Evolutionary conservation across 2,888 invertebrate species (phyloP).

Genomic region (Deilephila elpenor): DNA sequence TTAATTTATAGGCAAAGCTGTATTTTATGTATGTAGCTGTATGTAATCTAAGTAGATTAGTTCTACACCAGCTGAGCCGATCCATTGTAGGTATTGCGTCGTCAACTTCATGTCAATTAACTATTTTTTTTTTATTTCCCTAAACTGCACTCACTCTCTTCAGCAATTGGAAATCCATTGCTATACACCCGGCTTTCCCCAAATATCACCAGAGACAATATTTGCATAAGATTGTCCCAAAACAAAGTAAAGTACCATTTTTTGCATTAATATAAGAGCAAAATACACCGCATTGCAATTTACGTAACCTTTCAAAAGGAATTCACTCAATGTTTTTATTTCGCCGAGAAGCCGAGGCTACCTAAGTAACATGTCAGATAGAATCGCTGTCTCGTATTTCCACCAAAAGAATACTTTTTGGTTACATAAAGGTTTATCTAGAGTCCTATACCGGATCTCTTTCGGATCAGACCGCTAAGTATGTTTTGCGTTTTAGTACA

Average conservation of each 20-base stretch:
- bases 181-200: too few relatives aligned
- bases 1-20: background rate
- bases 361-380: slow-evolving; percentile 23
- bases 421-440: slow-evolving; percentile 23
- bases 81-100: background rate
- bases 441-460: background rate
- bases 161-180: too few relatives aligned
- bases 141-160: too few relatives aligned
- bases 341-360: background rate
- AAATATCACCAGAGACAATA: too few relatives aligned
- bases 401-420: slow-evolving; percentile 14
- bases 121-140: background rate
- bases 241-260: too few relatives aligned
- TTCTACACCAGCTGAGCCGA: background rate
- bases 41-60: too few relatives aligned
- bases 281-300: background rate
- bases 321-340: slow-evolving; percentile 11
- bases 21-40: too few relatives aligned
- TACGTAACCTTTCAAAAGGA: slow-evolving; percentile 5
- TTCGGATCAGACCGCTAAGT: background rate
- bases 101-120: background rate
- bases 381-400: slow-evolving; percentile 19
- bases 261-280: too few relatives aligned
- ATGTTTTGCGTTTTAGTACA: slow-evolving; percentile 10
- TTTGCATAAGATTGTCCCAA: too few relatives aligned